Base-by-base conservation (phyloP, 2,888 invertebrate species). In the Pseudolycoriella hygida region DNA sequence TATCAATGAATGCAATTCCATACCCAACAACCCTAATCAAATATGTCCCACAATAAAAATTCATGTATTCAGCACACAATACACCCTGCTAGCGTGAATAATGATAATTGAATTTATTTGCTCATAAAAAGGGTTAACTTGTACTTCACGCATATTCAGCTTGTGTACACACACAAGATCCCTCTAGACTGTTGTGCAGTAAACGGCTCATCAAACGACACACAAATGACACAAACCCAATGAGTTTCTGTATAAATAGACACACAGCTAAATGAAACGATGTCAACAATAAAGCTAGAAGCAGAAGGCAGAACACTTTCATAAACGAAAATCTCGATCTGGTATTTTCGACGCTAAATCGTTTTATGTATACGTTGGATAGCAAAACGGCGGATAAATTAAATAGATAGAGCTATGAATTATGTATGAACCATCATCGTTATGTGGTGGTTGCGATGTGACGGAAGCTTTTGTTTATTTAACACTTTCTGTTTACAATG, bases 41-140 rank as follows among this genome's bases (percentile, higher is more conserved):
- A 25, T 25, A 25, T 25, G 25, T 25, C 25, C 25, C 25, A 25
- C 25, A 25, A 25, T 25, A 25, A 25, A 25, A 25, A 25, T 25
- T 25, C 25, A 25, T 25, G 25, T 25, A 25, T 25, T 25, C 25
- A 6, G 25, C 25, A 25, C 25, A 25, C 25, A 25, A 25, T 25
- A 25, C 25, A 25, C 25, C 40, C 40, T 18, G 6, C 18, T 40
- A 42, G 42, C 42, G 42, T 25, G 30, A 20, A 42, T 42, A 42
- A 42, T 42, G 30, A 30, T 42, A 30, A 42, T 42, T 42, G 30
- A 42, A 42, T 42, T 42, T 40, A 40, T 40, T 19, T 40, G 15
- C 11, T 17, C n/a, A 17, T 15, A 39, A 17, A 17, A 39, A 39
- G 34, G 34, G 34, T 34, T 34, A 34, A 34, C 12, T 14, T 14